Base-by-base conservation (phyloP, 2,888 invertebrate genomes). In the Zaprionus obscuricornis region DNA sequence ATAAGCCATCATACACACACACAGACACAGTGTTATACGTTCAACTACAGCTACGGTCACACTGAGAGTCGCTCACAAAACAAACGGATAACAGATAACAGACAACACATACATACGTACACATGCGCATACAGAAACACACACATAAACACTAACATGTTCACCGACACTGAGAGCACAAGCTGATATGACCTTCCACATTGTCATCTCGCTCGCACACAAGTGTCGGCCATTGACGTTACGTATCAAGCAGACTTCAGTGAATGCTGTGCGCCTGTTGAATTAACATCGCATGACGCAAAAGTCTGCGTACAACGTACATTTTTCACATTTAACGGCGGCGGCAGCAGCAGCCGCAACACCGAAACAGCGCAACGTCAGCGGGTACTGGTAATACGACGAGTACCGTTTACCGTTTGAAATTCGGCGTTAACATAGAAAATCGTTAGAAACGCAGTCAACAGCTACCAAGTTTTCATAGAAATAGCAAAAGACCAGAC, bases 241-340 rank as follows among this genome's bases (percentile, higher is more conserved):
- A 82, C 83, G 79, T 82, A 59, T 71, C 65, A 49, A 56, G 31
- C 47, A 56, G 57, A 63, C 34, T 26, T 33, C 47, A 27, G 11
- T 6, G 0, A 36, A 17, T 60, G 67, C 78, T 74, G 77, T 56
- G 58, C 86, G 62, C 89, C 89, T 82, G 75, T 74, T 87, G 74
- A 74, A 79, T 85, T 89, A 89, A 90, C 90, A 89, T 89, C 88
- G 87, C 87, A 89, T 89, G 90, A 90, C 90, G 90, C 89, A 90
- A 89, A 90, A 90, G 88, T 88, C 90, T 85, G 88, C 73, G 67
- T 74, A 75, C 73, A 76, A 65, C 58, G 75, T 81, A 82, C 77
- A 82, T 84, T 86, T 76, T 57, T 62, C 60, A 67, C 63, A 69
- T 34, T 46, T 64, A 56, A 57, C 29, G 24, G 13, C 31, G 14